These are phyloP conservation scores for Tanypteryx hageni DNA, from an alignment of 2,888 invertebrate genomes.

Conservation along the genomic window DNA sequence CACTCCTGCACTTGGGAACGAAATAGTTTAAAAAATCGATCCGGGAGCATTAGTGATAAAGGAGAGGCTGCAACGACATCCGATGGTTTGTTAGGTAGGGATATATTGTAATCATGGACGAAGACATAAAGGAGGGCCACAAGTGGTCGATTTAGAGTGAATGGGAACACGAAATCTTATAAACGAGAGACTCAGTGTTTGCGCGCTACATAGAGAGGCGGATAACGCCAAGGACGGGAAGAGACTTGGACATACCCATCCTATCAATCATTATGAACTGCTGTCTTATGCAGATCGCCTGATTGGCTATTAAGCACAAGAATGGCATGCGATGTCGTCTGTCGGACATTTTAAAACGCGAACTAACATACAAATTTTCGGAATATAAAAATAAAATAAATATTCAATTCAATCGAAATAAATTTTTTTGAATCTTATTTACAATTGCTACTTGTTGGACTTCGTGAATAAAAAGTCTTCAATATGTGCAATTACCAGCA, in stretches of 20 bases:
- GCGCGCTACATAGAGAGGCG: not conserved
- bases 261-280: not conserved
- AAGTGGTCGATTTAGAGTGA: conserved; percentile 19
- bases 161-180: conserved; percentile 12
- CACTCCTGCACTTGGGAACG: too few relatives aligned
- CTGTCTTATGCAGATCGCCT: not conserved
- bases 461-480: not conserved
- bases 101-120: not conserved
- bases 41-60: too few relatives aligned
- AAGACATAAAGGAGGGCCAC: not conserved
- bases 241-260: not conserved
- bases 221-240: not conserved
- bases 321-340: not conserved
- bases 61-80: too few relatives aligned
- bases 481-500: not conserved
- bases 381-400: too few relatives aligned
- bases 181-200: not conserved
- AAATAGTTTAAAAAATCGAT: too few relatives aligned
- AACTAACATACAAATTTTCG: too few relatives aligned
- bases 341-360: not conserved
- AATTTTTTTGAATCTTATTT: not conserved
- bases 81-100: not conserved
- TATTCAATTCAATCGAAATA: too few relatives aligned
- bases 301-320: not conserved
- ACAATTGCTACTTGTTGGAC: not conserved